phyloP scores from a whole-genome alignment of 2,797 vertebrate species.

The Poliocrania exsul region DNA sequence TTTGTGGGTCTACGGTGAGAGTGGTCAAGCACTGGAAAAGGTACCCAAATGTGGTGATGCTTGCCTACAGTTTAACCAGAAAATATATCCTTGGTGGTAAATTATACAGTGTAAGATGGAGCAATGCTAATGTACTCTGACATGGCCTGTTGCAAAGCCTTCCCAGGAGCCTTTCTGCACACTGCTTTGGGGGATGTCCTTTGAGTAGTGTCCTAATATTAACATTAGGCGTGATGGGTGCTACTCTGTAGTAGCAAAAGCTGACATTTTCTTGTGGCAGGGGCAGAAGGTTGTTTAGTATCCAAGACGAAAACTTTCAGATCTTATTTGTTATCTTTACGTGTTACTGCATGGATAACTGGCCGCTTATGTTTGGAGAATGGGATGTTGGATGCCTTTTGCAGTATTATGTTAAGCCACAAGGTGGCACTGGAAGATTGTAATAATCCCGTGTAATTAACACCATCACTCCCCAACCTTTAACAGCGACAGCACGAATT shows the following conservation, averaged over 20 bases:
- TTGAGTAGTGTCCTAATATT: neutral
- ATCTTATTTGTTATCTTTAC: neutral
- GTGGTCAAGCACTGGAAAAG: neutral
- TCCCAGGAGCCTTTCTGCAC: neutral
- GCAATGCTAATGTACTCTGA: neutral
- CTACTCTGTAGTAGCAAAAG: neutral
- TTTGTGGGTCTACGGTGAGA: neutral
- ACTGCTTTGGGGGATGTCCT: neutral
- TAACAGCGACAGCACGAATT: neutral
- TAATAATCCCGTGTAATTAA: conserved; percentile 59
- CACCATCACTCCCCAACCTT: neutral
- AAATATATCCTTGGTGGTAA: neutral
- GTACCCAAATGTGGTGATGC: neutral
- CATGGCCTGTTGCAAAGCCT: neutral
- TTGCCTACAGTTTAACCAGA: neutral
- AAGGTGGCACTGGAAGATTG: conserved; percentile 78
- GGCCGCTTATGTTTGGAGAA: neutral
- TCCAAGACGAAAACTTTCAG: neutral
- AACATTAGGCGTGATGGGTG: neutral
- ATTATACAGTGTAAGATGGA: neutral
- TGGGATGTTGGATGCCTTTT: neutral
- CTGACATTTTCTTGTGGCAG: neutral
- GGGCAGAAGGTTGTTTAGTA: neutral
- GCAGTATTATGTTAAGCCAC: conserved; percentile 45
- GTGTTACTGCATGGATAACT: neutral